A percentile compares a stretch with the other conserved stretches of the same genome.
phyloP scores from a whole-genome alignment of 2,888 invertebrate species.

The Platynereis dumerilii region DNA sequence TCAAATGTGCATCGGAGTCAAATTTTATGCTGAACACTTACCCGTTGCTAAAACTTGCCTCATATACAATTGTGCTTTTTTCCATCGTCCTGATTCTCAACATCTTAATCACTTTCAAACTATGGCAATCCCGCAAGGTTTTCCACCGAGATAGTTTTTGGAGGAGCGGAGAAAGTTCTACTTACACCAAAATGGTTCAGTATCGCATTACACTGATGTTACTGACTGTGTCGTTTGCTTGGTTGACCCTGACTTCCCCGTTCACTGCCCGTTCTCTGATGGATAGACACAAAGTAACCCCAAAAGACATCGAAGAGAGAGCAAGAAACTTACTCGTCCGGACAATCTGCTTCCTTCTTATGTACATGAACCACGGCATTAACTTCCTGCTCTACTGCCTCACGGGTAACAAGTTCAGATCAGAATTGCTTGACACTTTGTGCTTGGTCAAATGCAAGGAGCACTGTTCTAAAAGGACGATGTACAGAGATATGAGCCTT shows the following conservation, averaged over 20 bases:
- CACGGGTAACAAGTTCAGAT: slow-evolving; percentile 31
- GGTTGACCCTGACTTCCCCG: slow-evolving; percentile 34
- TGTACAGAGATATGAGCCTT: background rate
- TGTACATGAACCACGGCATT: slow-evolving; percentile 35
- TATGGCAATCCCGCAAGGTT: background rate
- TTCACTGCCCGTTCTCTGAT: slow-evolving; percentile 19
- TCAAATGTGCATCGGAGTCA: background rate
- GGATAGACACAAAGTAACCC: background rate
- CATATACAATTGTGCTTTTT: slow-evolving; percentile 52
- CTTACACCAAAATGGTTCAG: slow-evolving; percentile 3
- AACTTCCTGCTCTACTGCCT: slow-evolving; percentile 37
- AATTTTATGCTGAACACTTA: slow-evolving; percentile 42
- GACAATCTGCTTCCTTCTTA: slow-evolving; percentile 31
- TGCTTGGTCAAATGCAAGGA: background rate
- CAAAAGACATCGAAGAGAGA: background rate
- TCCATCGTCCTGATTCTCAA: slow-evolving; percentile 48
- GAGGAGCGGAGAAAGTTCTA: background rate
- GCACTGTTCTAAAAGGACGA: no score
- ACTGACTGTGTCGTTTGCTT: slow-evolving; percentile 33
- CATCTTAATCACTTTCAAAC: slow-evolving; percentile 42
- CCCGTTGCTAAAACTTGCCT: slow-evolving; percentile 46
- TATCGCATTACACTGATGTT: slow-evolving; percentile 35
- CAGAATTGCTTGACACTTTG: slow-evolving; percentile 13
- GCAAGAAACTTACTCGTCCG: slow-evolving; percentile 13
- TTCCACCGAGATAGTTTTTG: background rate